phyloP scores from a whole-genome alignment of 2,888 invertebrate species.

The Bellardia bayeri region DNA sequence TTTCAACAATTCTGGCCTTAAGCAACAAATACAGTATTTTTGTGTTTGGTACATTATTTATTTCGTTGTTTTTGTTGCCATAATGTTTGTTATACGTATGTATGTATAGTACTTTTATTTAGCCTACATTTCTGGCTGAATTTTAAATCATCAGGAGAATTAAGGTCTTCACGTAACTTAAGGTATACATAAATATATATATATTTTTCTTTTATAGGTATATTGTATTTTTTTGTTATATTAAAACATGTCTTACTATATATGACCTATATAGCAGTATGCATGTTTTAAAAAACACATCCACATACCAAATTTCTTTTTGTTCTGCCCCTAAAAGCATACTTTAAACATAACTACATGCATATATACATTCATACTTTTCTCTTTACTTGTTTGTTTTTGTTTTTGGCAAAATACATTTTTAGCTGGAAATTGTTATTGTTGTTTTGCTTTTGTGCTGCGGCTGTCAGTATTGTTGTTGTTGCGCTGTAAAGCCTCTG shows the following conservation, averaged over 20 bases:
- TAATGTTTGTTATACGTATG: neutral
- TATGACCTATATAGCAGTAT: neutral
- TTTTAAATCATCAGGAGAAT: constrained; percentile 65
- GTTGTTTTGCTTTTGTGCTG: constrained; percentile 16
- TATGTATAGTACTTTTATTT: constrained; percentile 21
- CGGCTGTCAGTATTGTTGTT: constrained; percentile 9
- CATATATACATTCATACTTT: neutral
- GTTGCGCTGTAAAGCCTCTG: constrained; percentile 5
- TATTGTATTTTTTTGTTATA: neutral
- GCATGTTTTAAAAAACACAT: neutral
- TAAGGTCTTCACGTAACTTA: constrained; percentile 62
- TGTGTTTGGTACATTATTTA: constrained; percentile 7
- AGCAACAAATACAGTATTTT: constrained; percentile 24
- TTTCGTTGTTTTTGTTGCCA: neutral
- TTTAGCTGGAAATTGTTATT: constrained; percentile 39
- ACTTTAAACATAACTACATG: constrained; percentile 41
- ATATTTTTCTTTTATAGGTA: constrained; percentile 9
- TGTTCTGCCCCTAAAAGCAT: constrained; percentile 59
- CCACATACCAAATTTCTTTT: constrained; percentile 1
- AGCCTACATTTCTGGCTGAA: constrained; percentile 45
- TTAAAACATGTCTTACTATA: constrained; percentile 17
- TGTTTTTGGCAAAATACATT: constrained; percentile 26
- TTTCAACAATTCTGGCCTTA: constrained; percentile 60
- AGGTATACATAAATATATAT: constrained; percentile 24
- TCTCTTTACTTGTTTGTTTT: neutral